These are phyloP conservation scores for Sceliomorpha sp. DNA, from an alignment of 2,888 invertebrate species.

Conservation along the genomic window DNA sequence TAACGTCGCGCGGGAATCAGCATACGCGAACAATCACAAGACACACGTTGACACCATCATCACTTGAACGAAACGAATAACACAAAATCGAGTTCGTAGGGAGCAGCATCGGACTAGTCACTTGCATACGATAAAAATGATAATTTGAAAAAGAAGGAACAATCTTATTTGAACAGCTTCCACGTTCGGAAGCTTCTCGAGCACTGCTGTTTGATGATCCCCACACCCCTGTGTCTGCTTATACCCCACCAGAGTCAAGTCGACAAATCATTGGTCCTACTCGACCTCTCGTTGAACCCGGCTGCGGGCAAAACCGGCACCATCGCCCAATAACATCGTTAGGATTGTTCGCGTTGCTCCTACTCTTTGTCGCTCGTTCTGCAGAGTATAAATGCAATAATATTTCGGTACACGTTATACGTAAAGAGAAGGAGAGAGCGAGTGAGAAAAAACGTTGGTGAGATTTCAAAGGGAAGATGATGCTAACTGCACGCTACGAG, in stretches of 20 bases:
- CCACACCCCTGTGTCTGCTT: slow-evolving; percentile 65
- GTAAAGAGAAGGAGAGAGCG: slow-evolving; percentile 1
- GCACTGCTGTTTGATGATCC: slow-evolving; percentile 66
- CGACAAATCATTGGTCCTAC: slow-evolving; percentile 23
- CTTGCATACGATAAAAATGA: slow-evolving; percentile 1
- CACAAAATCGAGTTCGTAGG: background rate
- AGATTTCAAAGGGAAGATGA: background rate
- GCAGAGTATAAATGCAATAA: background rate
- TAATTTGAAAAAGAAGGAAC: background rate
- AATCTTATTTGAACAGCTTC: slow-evolving; percentile 49
- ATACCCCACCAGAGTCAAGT: slow-evolving; percentile 22
- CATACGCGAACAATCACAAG: slow-evolving; percentile 15
- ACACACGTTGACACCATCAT: slow-evolving; percentile 19
- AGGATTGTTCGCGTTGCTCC: background rate
- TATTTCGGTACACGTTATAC: background rate
- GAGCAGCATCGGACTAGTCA: background rate
- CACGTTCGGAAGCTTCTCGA: slow-evolving; percentile 69
- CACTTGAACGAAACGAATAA: slow-evolving; percentile 9
- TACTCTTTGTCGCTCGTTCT: background rate
- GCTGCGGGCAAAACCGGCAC: slow-evolving; percentile 16
- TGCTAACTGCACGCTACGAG: background rate
- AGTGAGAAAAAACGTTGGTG: background rate
- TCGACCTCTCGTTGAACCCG: slow-evolving; percentile 12
- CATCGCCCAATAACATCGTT: slow-evolving; percentile 31
- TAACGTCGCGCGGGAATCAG: too few relatives aligned